These are phyloP conservation scores for Drosophila quadrilineata DNA, from an alignment of 1,140 invertebrate genomes.

Conservation along the genomic window DNA sequence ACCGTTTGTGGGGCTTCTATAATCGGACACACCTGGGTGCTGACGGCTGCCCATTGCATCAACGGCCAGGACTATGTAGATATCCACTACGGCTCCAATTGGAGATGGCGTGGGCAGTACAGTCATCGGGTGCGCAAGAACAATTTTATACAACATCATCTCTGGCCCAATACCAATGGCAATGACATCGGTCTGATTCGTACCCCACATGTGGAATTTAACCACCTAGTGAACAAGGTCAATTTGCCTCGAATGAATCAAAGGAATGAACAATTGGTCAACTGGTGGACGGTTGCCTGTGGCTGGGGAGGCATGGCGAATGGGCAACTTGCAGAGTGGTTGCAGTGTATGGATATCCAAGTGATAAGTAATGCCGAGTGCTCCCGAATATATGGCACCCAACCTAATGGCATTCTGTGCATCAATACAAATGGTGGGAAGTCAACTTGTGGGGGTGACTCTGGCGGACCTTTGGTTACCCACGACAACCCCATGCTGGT, in stretches of 20 bases:
- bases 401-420: slow-evolving; percentile 48
- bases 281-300: slow-evolving; percentile 49
- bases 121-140: slow-evolving; percentile 37
- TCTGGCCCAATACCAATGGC: slow-evolving; percentile 43
- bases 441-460: slow-evolving; percentile 81
- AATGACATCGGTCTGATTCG: slow-evolving; percentile 53
- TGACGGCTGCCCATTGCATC: slow-evolving; percentile 85
- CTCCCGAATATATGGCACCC: slow-evolving; percentile 23
- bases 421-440: slow-evolving; percentile 14
- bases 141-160: slow-evolving; percentile 44
- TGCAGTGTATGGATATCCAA: slow-evolving; percentile 54
- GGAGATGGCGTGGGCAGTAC: slow-evolving; percentile 31
- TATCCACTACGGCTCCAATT: slow-evolving; percentile 63
- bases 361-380: slow-evolving; percentile 52
- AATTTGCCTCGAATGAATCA: slow-evolving; percentile 34
- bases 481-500: slow-evolving; percentile 57
- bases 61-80: slow-evolving; percentile 36
- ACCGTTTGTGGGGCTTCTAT: slow-evolving; percentile 83
- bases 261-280: slow-evolving; percentile 27
- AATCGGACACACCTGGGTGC: slow-evolving; percentile 82
- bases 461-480: slow-evolving; percentile 82
- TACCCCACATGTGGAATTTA: slow-evolving; percentile 42
- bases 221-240: slow-evolving; percentile 29
- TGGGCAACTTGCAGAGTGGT: slow-evolving; percentile 38
- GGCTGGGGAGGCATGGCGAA: slow-evolving; percentile 57